phyloP scores from a whole-genome alignment of 2,113 vertebrate species.

The Coreoperca whiteheadi region DNA sequence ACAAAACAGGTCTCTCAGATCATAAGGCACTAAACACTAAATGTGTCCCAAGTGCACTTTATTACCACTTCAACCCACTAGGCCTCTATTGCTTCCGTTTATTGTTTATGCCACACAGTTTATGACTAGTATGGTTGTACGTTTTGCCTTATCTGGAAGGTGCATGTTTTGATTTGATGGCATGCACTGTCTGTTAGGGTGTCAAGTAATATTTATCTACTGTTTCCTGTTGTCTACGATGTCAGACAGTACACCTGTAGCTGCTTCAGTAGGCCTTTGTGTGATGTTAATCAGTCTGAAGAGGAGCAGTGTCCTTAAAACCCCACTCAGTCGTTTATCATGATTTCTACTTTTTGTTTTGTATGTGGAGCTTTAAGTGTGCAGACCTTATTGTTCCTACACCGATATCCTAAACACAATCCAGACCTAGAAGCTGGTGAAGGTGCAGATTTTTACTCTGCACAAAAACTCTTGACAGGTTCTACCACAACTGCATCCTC shows the following conservation, averaged over 20 bases:
- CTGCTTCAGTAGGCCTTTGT: neutral
- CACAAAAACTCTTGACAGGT: neutral
- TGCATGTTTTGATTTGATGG: neutral
- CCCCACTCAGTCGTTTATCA: neutral
- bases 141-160: neutral
- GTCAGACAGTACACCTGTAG: neutral
- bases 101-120: neutral
- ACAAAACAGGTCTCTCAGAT: neutral
- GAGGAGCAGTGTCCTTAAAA: neutral
- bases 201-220: neutral
- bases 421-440: neutral
- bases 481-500: neutral
- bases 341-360: neutral
- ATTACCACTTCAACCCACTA: neutral
- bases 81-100: neutral
- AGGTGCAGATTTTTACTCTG: neutral
- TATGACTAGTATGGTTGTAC: neutral
- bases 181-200: neutral
- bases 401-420: neutral
- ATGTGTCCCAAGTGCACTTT: slow-evolving; percentile 9
- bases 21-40: neutral
- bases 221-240: neutral
- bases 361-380: neutral
- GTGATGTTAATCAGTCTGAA: neutral
- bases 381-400: neutral